phyloP scores from a whole-genome alignment of 92 coral and sea anemone species.

The Hydrozoanthus gracilis region DNA sequence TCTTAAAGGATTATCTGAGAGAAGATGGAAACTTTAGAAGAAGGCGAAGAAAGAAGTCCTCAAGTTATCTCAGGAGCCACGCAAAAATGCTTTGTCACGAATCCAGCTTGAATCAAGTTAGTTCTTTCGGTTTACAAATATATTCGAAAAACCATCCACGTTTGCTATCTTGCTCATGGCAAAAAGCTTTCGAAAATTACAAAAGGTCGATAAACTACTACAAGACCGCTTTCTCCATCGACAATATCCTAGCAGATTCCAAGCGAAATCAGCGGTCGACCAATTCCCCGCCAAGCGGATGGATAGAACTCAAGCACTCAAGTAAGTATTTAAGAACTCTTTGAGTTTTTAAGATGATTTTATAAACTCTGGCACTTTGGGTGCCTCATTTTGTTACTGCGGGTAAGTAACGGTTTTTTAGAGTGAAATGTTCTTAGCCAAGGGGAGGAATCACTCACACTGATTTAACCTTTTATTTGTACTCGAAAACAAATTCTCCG shows the following conservation, averaged over 20 bases:
- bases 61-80: neutral
- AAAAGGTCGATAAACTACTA: neutral
- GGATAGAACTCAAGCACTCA: constrained; percentile 30
- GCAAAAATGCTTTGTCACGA: neutral
- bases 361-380: too few species aligned
- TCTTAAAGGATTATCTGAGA: constrained; percentile 14
- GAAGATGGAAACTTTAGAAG: constrained; percentile 29
- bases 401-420: too few species aligned
- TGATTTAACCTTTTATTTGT: too few species aligned
- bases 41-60: constrained; percentile 12
- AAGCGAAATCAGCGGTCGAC: neutral
- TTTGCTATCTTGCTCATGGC: neutral
- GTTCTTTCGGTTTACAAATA: neutral
- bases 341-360: neutral
- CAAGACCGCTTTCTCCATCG: constrained; percentile 18
- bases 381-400: too few species aligned
- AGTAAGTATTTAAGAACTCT: neutral
- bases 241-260: constrained; percentile 3
- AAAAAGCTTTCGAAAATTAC: neutral
- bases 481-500: too few species aligned
- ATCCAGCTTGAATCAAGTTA: neutral
- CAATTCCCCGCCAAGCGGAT: neutral
- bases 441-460: too few species aligned
- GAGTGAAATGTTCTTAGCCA: too few species aligned
- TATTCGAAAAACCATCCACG: neutral